A percentile compares a stretch with the other conserved stretches of the same genome.
phyloP scores from a whole-genome alignment of 2,888 invertebrate genomes.

The Beris chalybata region DNA sequence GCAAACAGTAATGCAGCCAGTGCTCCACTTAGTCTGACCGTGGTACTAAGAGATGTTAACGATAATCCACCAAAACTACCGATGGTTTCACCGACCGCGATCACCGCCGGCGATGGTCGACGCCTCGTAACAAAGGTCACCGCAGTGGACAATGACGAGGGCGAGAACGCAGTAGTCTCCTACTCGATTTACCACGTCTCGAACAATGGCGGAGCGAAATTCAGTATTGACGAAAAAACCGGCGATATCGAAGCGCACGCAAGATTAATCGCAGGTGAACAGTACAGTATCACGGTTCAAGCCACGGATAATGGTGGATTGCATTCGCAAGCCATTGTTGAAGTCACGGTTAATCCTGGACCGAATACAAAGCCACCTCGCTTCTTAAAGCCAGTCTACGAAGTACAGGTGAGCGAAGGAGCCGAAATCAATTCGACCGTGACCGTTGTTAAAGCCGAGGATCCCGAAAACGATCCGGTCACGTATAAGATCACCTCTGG shows the following conservation, averaged over 20 bases:
- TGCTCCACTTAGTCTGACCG: constrained; percentile 77
- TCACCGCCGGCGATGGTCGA: constrained; percentile 76
- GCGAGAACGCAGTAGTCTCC: constrained; percentile 77
- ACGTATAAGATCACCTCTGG: constrained; percentile 85
- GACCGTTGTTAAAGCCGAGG: constrained; percentile 79
- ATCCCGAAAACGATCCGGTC: constrained; percentile 86
- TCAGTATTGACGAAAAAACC: constrained; percentile 76
- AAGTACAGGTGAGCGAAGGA: constrained; percentile 80
- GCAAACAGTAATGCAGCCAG: constrained; percentile 77
- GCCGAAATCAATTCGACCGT: constrained; percentile 86
- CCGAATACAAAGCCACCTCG: constrained; percentile 79
- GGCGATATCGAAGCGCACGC: constrained; percentile 80
- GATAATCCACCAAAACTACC: constrained; percentile 84
- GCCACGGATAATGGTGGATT: constrained; percentile 80
- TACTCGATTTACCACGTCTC: constrained; percentile 90
- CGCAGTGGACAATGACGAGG: constrained; percentile 84
- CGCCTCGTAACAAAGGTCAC: constrained; percentile 69
- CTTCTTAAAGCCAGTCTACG: constrained; percentile 80
- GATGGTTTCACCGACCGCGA: constrained; percentile 76
- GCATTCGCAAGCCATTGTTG: constrained; percentile 82
- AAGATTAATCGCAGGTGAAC: constrained; percentile 81
- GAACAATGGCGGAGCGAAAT: constrained; percentile 85
- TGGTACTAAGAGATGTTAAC: constrained; percentile 78
- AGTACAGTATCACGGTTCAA: constrained; percentile 84
- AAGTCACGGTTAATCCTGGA: constrained; percentile 80